A percentile compares a stretch with the other conserved stretches of the same genome.
Conservation (phyloP, 92 coral and sea anemone species). For the Micromussa lordhowensis region DNA sequence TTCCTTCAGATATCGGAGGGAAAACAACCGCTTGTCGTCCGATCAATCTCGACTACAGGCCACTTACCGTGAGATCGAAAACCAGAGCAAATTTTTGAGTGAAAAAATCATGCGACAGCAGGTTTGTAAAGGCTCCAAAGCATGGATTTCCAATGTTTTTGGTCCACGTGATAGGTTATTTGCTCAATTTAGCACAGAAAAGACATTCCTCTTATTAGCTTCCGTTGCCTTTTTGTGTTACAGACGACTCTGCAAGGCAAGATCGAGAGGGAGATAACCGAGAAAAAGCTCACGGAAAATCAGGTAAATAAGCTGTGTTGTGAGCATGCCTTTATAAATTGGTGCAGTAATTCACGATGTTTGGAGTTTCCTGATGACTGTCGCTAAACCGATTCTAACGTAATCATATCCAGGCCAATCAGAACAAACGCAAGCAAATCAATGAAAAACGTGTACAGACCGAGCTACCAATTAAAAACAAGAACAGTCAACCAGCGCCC, state of each 20-base stretch:
- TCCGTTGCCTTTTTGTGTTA: neutral
- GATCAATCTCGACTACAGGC: slow-evolving; percentile 83
- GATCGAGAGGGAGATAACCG: slow-evolving; percentile 44
- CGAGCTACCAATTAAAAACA: neutral
- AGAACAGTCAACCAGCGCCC: neutral
- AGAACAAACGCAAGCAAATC: neutral
- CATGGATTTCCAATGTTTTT: neutral
- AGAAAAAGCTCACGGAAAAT: slow-evolving; percentile 58
- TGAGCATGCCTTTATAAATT: neutral
- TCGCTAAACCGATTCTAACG: neutral
- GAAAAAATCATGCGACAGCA: slow-evolving; percentile 76
- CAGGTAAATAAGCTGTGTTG: slow-evolving; percentile 19
- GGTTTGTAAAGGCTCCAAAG: slow-evolving; percentile 44
- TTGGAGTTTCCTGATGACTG: neutral
- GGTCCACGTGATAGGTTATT: neutral
- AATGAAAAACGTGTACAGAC: neutral
- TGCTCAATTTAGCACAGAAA: neutral
- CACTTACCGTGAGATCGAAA: slow-evolving; percentile 77
- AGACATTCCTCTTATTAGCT: no score
- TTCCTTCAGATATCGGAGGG: slow-evolving; percentile 78
- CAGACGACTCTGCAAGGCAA: slow-evolving; percentile 45
- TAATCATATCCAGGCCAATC: neutral
- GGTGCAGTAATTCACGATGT: neutral
- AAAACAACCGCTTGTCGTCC: slow-evolving; percentile 78
- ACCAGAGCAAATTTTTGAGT: slow-evolving; percentile 67